Base-by-base conservation (phyloP, 1,140 invertebrate species). In the Ooceraea biroi region DNA sequence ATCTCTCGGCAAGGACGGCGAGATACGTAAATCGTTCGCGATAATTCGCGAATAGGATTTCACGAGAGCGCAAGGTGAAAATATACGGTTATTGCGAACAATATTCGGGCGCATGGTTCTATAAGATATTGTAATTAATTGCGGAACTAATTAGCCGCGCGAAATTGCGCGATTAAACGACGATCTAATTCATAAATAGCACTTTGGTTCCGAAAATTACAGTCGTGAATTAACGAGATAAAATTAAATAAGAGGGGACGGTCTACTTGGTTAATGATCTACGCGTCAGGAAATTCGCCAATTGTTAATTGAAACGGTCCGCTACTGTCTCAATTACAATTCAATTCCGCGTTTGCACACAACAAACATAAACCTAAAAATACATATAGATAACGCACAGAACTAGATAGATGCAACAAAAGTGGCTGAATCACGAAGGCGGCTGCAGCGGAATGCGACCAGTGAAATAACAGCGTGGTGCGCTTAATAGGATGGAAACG, bases 401-500 rank as follows among this genome's bases (percentile, higher is more conserved):
- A n/a, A n/a, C n/a, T n/a, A n/a, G n/a, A n/a, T n/a, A n/a, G n/a
- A n/a, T n/a, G n/a, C n/a, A n/a, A n/a, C n/a, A n/a, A n/a, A n/a
- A n/a, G n/a, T n/a, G n/a, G n/a, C n/a, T n/a, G n/a, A n/a, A n/a
- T n/a, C n/a, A n/a, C n/a, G 17, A 25, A 50, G 19, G 19, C 8
- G 30, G 57, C 55, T n/a, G 10, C 4, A 19, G 36, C 11, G 30
- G 48, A 68, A 52, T 55, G 57, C 57, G 55, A 55, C 1, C 14
- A 55, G 3, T 66, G 8, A 46, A 71, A 58, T 57, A 27, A 69
- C 22, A 44, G 10, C 17, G 27, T 80, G n/a, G 44, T 44, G 57
- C 36, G 36, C 12, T 80, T 71, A 71, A 80, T 80, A 80, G 65
- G 19, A 55, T 44, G 65, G 4, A 66, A 57, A n/a, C 44, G 73